Evolutionary conservation across 2,888 invertebrate genomes (phyloP).

Genomic region (Aporophyla lueneburgensis): DNA sequence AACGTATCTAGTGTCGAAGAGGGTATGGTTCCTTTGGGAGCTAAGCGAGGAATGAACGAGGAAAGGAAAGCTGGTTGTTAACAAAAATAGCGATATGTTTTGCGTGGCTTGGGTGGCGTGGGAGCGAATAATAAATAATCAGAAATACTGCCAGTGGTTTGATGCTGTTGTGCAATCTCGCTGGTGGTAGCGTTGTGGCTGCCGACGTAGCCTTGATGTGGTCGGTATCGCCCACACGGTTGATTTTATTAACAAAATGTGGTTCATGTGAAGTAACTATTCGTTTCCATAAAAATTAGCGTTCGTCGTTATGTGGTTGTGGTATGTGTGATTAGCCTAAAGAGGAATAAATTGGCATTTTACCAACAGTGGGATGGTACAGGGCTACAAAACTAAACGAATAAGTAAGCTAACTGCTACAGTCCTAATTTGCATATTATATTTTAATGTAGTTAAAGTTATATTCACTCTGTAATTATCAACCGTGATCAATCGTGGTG

Average conservation of each 20-base stretch:
- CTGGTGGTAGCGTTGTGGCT: no score
- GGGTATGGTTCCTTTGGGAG: slow-evolving; percentile 12
- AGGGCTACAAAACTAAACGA: no score
- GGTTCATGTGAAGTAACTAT: no score
- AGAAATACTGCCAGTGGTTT: background rate
- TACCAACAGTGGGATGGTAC: background rate
- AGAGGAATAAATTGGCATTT: background rate
- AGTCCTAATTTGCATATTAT: background rate
- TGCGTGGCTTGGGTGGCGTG: background rate
- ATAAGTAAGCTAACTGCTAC: background rate
- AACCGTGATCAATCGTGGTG: background rate
- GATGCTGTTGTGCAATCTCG: no score
- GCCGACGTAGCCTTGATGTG: no score
- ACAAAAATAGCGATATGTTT: background rate
- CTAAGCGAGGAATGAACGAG: slow-evolving; percentile 28
- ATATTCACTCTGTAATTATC: background rate
- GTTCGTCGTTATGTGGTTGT: no score
- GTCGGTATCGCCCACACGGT: no score
- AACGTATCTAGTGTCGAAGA: slow-evolving; percentile 33
- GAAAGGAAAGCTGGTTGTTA: no score
- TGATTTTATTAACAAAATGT: no score
- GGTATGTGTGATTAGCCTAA: no score
- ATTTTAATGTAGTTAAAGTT: background rate
- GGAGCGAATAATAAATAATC: background rate
- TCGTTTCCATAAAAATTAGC: no score